These are phyloP conservation scores for Papilio dardanus DNA, from an alignment of 1,140 invertebrate genomes.

Conservation along the genomic window DNA sequence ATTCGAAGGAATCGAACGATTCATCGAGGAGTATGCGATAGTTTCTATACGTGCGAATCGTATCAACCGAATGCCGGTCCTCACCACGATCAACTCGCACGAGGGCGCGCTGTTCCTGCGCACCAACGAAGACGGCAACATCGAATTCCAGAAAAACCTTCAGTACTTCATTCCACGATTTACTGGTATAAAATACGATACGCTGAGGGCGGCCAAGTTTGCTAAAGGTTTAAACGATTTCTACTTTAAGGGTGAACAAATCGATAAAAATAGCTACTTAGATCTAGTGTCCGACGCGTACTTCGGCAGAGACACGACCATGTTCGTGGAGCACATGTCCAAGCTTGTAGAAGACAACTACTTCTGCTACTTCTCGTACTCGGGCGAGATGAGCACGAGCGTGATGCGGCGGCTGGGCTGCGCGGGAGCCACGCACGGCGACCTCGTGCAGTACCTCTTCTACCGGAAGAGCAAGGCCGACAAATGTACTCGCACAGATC, in stretches of 20 bases:
- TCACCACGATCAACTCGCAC: conserved; percentile 82
- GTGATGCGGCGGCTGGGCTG: conserved; percentile 61
- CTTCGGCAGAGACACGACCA: conserved; percentile 75
- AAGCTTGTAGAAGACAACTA: conserved; percentile 64
- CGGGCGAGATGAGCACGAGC: conserved; percentile 65
- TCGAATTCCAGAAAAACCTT: conserved; percentile 66
- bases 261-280: conserved; percentile 62
- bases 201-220: conserved; percentile 51
- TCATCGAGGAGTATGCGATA: conserved; percentile 69
- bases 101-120: conserved; percentile 83
- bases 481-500: conserved; percentile 57
- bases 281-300: conserved; percentile 73
- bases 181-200: conserved; percentile 46
- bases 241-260: conserved; percentile 76
- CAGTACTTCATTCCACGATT: conserved; percentile 67
- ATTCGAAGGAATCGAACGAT: conserved; percentile 64
- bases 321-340: conserved; percentile 65
- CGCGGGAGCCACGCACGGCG: conserved; percentile 84
- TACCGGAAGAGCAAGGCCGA: conserved; percentile 73
- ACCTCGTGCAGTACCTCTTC: conserved; percentile 85
- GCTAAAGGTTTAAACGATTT: conserved; percentile 66
- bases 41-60: conserved; percentile 68
- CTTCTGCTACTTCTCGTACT: conserved; percentile 79
- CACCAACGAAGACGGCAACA: conserved; percentile 53
- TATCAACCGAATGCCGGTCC: conserved; percentile 83